A percentile compares a stretch with the other conserved stretches of the same genome.
These are phyloP conservation scores for Dendrolimus kikuchii DNA, from an alignment of 1,140 invertebrate species.

Conservation along the genomic window DNA sequence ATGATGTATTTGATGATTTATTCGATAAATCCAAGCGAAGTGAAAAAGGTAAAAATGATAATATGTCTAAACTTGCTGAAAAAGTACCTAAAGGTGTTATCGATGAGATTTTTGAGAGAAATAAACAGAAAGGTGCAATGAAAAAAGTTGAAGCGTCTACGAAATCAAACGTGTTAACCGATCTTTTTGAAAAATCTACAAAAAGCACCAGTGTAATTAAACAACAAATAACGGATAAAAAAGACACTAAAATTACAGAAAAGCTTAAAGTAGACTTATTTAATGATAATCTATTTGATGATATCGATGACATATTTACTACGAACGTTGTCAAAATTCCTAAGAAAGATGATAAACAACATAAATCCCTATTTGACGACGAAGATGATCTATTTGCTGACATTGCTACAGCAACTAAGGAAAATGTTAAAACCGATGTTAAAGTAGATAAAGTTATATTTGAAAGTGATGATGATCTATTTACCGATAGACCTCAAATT, in stretches of 20 bases:
- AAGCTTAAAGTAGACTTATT: conserved; percentile 49
- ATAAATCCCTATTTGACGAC: conserved; percentile 47
- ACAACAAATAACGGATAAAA: conserved; percentile 8
- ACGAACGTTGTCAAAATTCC: conserved; percentile 36
- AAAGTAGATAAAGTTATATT: conserved; percentile 2
- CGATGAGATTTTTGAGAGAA: too few species aligned
- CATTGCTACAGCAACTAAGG: conserved; percentile 12
- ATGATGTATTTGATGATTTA: conserved; percentile 47
- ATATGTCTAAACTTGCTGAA: too few species aligned
- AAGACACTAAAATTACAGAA: conserved; percentile 10
- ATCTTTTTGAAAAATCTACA: too few species aligned
- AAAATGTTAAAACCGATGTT: background rate
- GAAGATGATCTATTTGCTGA: conserved; percentile 51
- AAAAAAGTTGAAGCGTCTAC: too few species aligned
- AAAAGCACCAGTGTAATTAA: background rate
- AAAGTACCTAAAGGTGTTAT: too few species aligned
- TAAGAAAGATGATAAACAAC: conserved; percentile 15
- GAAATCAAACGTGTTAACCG: too few species aligned
- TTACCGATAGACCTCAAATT: too few species aligned
- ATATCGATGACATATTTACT: conserved; percentile 58
- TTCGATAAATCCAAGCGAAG: conserved; percentile 39
- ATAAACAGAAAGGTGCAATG: too few species aligned
- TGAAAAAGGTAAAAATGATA: conserved; percentile 16
- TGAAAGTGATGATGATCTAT: too few species aligned
- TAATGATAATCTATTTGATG: conserved; percentile 54